Base-by-base conservation (phyloP, 2,888 invertebrate genomes). In the Tuberolachnus salignus region DNA sequence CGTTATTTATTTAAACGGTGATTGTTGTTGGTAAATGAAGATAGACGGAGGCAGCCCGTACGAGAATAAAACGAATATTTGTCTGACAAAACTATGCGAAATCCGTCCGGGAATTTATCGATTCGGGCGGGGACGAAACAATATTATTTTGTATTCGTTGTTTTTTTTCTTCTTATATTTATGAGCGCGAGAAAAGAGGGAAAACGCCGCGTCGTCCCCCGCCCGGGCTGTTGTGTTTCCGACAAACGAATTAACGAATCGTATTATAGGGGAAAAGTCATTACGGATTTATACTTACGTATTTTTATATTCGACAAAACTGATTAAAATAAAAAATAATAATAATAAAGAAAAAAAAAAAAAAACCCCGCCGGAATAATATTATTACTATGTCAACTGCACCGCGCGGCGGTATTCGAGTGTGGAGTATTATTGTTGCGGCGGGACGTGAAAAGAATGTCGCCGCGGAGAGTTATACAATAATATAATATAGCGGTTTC, bases 381-480 rank as follows among this genome's bases (percentile, higher is more conserved):
- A n/a, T n/a, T n/a, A n/a, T n/a, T n/a, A n/a, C n/a, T n/a, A 75
- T 61, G 78, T 78, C 78, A 78, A 78, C 69, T 78, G 78, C 78
- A 78, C 51, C 21, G 59, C 42, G 16, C 23, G n/a, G 21, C 3
- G 3, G 23, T 6, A 57, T 66, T 57, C 57, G 10, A 75, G 16
- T 67, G 46, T 34, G 26, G 44, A 66, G 66, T 64, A 53, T 19
- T 74, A 55, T 55, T 44, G 26, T 42, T 44, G 64, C 16, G 63
- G 19, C 19, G 75, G 19, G 9, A 55, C 55, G 74, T 74, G 74
- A 75, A 75, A 67, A 66, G 34, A 73, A 74, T 64, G 53, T 74
- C 44, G 64, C 44, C 21, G 42, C 23, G 16, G 61, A 34, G 34
- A 51, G 23, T 14, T 26, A 2, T 26, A 23, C 8, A 9, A 23